These are phyloP conservation scores for Drosophila triauraria DNA, from an alignment of 1,140 invertebrate species.

Conservation along the genomic window DNA sequence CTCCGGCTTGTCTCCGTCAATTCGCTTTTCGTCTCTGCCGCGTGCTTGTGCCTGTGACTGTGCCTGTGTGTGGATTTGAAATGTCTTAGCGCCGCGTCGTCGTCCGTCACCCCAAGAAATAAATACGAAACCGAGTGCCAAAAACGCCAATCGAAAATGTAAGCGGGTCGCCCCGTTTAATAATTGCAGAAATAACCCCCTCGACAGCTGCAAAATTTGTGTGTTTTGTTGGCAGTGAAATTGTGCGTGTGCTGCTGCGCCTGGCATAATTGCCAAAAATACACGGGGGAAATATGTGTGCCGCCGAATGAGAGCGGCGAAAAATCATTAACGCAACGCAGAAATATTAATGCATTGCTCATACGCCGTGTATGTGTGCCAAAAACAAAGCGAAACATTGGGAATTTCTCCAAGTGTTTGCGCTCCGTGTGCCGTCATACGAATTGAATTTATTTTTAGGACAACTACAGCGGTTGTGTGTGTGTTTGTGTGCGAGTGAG, in stretches of 20 bases:
- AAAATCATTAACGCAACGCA: conserved; percentile 49
- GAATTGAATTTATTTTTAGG: conserved; percentile 80
- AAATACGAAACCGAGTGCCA: conserved; percentile 42
- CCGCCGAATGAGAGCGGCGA: conserved; percentile 43
- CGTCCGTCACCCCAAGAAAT: conserved; percentile 12
- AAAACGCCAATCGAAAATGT: conserved; percentile 44
- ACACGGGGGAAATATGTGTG: conserved; percentile 31
- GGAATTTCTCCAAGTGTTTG: conserved; percentile 75
- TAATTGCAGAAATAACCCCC: conserved; percentile 22
- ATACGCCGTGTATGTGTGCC: conserved; percentile 29
- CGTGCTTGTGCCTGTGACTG: conserved; percentile 12
- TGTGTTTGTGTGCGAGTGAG: conserved; percentile 14
- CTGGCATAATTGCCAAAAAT: conserved; percentile 48
- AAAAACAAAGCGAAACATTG: conserved; percentile 62
- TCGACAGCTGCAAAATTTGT: conserved; percentile 14
- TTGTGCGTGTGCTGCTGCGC: conserved; percentile 39
- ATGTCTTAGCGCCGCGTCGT: conserved; percentile 34
- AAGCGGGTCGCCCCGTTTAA: conserved; percentile 30
- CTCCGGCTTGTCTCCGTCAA: conserved; percentile 16
- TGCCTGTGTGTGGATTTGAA: conserved; percentile 34
- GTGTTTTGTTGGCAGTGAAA: conserved; percentile 51
- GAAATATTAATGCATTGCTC: conserved; percentile 55
- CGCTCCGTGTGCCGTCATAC: conserved; percentile 61
- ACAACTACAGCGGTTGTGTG: conserved; percentile 54
- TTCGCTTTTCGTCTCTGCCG: conserved; percentile 25